Evolutionary conservation across 2,797 vertebrate genomes (phyloP).

Genomic region (Enteromius afrohamiltoni): DNA sequence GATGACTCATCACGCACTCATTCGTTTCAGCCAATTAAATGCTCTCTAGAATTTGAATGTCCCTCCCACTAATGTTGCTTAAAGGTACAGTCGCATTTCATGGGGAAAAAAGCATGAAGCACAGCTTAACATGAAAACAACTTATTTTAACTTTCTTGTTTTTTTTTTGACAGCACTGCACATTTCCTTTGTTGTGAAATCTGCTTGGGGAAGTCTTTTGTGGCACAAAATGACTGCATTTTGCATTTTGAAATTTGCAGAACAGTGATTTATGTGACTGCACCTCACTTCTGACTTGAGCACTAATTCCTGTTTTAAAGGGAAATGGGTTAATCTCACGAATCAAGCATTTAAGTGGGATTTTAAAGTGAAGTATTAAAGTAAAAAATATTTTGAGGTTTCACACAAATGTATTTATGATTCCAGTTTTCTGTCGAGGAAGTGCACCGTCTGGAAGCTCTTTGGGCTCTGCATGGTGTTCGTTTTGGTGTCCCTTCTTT

Average conservation of each 20-base stretch:
- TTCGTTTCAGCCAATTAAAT: background rate
- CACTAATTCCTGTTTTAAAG: background rate
- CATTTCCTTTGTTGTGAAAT: background rate
- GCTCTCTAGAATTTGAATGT: background rate
- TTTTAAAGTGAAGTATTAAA: too few species aligned
- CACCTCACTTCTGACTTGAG: background rate
- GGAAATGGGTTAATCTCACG: background rate
- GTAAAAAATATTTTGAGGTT: background rate
- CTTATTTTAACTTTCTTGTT: too few species aligned
- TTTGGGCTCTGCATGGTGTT: constrained; percentile 87
- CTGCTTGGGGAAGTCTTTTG: background rate
- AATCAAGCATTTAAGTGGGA: too few species aligned
- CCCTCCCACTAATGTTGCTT: background rate
- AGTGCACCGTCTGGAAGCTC: constrained; percentile 87
- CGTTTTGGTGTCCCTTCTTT: constrained; percentile 87
- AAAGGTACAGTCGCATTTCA: background rate
- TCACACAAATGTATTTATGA: constrained; percentile 3
- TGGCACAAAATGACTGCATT: background rate
- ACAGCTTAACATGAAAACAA: background rate
- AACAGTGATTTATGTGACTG: background rate
- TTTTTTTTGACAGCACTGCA: background rate
- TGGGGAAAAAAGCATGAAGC: background rate
- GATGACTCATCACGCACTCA: background rate
- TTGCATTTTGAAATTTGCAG: background rate
- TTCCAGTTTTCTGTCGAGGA: constrained; percentile 77